phyloP scores from a whole-genome alignment of 2,888 invertebrate genomes.

The Idaea straminata region DNA sequence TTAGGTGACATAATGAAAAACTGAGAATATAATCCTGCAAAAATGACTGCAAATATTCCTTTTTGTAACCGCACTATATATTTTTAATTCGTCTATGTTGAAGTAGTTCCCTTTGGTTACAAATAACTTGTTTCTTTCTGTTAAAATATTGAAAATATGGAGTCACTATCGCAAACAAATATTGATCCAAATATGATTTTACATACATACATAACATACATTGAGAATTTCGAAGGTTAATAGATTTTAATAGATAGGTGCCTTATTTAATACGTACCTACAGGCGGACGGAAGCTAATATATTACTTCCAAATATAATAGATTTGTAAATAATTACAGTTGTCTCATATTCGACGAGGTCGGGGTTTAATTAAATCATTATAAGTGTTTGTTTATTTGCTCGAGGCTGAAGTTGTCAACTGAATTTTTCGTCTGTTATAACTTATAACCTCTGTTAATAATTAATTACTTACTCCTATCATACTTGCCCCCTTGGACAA shows the following conservation, averaged over 20 bases:
- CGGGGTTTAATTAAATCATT: slow-evolving; percentile 49
- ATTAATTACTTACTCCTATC: background rate
- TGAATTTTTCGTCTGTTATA: background rate
- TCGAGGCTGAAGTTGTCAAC: slow-evolving; percentile 23
- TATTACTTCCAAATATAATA: slow-evolving; percentile 34
- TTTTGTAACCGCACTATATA: too few species aligned
- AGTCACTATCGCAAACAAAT: slow-evolving; percentile 18
- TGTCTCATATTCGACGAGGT: slow-evolving; percentile 41
- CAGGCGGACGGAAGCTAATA: slow-evolving; percentile 37
- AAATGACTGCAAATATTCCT: too few species aligned
- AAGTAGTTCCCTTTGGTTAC: too few species aligned
- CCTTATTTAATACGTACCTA: slow-evolving; percentile 20
- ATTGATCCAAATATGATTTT: slow-evolving; percentile 18
- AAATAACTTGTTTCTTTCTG: too few species aligned
- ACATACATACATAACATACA: slow-evolving; percentile 13
- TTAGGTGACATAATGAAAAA: too few species aligned
- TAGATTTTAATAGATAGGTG: slow-evolving; percentile 34
- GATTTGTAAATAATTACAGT: slow-evolving; percentile 35
- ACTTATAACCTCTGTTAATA: background rate
- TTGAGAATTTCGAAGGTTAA: slow-evolving; percentile 36
- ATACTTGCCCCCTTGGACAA: too few species aligned
- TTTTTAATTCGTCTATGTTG: too few species aligned
- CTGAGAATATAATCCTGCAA: too few species aligned
- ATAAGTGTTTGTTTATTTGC: slow-evolving; percentile 31
- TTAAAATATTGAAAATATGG: slow-evolving; percentile 4